phyloP scores from a whole-genome alignment of 2,113 vertebrate genomes.

The Grammomys dolichurus region DNA sequence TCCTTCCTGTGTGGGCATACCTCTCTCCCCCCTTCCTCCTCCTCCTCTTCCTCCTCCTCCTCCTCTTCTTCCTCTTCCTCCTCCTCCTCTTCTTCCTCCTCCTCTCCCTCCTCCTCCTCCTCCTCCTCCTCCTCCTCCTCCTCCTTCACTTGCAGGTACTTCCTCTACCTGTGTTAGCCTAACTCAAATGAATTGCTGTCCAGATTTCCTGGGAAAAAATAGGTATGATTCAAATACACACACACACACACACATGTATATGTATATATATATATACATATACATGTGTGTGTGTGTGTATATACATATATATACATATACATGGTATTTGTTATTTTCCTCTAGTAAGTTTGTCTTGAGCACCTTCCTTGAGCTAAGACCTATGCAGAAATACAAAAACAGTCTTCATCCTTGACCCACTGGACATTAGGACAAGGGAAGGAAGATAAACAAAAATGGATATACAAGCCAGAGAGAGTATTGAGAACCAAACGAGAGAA shows the following conservation, averaged over 20 bases:
- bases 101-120: accelerated
- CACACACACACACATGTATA: no score
- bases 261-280: no score
- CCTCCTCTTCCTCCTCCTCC: neutral
- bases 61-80: neutral
- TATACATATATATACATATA: neutral
- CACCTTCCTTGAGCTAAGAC: neutral
- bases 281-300: no score
- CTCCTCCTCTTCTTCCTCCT: neutral
- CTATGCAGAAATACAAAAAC: neutral
- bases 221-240: neutral
- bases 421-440: neutral
- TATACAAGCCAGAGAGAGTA: neutral
- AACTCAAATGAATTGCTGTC: neutral
- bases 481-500: neutral
- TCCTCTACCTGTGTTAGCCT: neutral
- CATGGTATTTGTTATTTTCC: neutral
- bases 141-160: neutral
- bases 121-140: no score
- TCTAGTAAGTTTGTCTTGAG: neutral
- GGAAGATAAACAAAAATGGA: neutral
- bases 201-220: neutral
- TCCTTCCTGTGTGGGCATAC: neutral
- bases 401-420: neutral
- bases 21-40: neutral